Conservation (phyloP, 2,797 vertebrate genomes). For the Coracias cyanogaster region DNA sequence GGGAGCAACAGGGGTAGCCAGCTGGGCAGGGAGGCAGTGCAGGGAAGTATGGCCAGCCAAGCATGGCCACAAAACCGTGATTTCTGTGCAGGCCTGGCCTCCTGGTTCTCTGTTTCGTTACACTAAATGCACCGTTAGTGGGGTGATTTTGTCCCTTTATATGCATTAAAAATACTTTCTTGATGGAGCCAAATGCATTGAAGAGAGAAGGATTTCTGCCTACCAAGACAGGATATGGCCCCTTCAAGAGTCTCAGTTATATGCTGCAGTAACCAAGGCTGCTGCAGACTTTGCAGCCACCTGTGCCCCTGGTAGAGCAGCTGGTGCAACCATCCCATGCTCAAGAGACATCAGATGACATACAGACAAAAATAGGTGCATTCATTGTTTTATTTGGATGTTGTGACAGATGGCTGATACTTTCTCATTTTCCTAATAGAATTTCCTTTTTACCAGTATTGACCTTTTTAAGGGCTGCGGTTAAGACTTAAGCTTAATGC, state of each 20-base stretch:
- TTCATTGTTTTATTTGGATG: not conserved
- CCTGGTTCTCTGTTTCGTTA: not conserved
- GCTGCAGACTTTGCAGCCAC: not conserved
- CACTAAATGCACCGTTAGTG: not conserved
- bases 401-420: not conserved
- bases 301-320: not conserved
- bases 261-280: not conserved
- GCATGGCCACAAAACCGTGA: not conserved
- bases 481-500: not conserved
- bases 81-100: not conserved
- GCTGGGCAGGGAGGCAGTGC: not conserved
- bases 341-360: not conserved
- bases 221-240: not conserved
- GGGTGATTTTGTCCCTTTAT: not conserved
- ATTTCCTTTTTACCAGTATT: not conserved
- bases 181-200: not conserved
- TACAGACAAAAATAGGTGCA: not conserved
- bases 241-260: not conserved
- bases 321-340: not conserved
- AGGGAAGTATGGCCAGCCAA: not conserved
- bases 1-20: not conserved
- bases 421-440: not conserved
- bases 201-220: not conserved
- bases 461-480: not conserved
- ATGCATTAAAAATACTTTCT: not conserved